Evolutionary conservation across 2,113 vertebrate genomes (phyloP).

Genomic region (Aplodontia rufa): DNA sequence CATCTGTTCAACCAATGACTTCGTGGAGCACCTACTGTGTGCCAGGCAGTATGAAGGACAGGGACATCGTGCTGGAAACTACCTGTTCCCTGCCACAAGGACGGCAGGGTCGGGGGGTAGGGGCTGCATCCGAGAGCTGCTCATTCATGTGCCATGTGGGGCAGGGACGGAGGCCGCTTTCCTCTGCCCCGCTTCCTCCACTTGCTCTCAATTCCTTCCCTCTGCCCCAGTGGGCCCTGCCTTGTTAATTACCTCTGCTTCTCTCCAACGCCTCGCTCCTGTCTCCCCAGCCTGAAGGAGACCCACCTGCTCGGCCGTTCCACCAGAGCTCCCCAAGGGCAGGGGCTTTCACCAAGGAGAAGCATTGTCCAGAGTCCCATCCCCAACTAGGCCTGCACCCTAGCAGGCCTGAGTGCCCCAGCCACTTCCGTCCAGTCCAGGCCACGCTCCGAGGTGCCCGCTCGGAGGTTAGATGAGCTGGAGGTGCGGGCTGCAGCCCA

Average conservation of each 20-base stretch:
- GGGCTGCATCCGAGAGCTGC: background rate
- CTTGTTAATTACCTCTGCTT: background rate
- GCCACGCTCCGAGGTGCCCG: background rate
- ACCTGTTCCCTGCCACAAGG: background rate
- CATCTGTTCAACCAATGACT: background rate
- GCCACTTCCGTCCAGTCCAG: background rate
- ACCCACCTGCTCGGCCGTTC: background rate
- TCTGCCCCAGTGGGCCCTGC: background rate
- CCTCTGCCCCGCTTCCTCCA: background rate
- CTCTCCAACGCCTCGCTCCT: background rate
- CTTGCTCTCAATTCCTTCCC: background rate
- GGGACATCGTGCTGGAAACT: background rate
- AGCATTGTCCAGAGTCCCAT: too few species aligned
- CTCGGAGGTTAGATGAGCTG: background rate
- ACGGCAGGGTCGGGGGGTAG: too few species aligned
- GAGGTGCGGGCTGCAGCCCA: background rate
- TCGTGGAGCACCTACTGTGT: fast-evolving
- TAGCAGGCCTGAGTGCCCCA: background rate
- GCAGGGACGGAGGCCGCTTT: background rate
- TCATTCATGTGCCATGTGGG: too few species aligned
- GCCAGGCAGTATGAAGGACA: background rate
- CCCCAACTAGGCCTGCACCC: background rate
- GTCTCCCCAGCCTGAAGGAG: background rate
- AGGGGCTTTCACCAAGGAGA: background rate
- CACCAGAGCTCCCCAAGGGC: background rate